Base-by-base conservation (phyloP, 1,140 invertebrate species). In the Dreissena polymorpha region DNA sequence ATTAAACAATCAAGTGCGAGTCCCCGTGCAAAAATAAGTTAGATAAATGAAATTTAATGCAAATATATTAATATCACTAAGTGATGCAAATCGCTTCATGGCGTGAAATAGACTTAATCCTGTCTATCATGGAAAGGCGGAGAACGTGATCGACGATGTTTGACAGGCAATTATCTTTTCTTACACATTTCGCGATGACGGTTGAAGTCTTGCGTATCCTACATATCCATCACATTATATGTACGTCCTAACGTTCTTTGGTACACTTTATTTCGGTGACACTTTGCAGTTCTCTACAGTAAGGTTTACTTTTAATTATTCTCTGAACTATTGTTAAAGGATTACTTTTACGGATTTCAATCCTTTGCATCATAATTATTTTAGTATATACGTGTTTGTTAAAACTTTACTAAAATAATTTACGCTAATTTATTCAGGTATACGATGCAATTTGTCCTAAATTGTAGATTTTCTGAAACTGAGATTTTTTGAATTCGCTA, bases 21-120 rank as follows among this genome's bases (percentile, higher is more conserved):
- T 55, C 79, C 18, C 13, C 12, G 10, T 65, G 79, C 68, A 69
- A 70, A 74, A 73, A 55, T 67, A 82, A 73, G 51, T 21, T 23
- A 82, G 70, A 82, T 82, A 82, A 82, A 82, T 82, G 79, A n/a
- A 82, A 16, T 21, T 68, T 67, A 74, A 82, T 67, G 70, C 49
- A 82, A 74, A 82, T 82, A 82, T 12, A 72, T 18, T 72, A 72
- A 39, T 72, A 72, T 18, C 6, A 10, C 21, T 60, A 12, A n/a
- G 21, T 10, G 16, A 12, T 39, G 10, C 16, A 23, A 23, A 60
- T 60, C 57, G 57, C 16, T 23, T 2, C 16, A 60, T 6, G 57
- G 57, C 57, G 57, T 23, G 21, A 60, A 23, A 60, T n/a, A 23
- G 16, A 18, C 16, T 60, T 60, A n/a, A 60, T 60, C 21, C 57